phyloP scores from a whole-genome alignment of 2,113 vertebrate species.

The Ochotona princeps region DNA sequence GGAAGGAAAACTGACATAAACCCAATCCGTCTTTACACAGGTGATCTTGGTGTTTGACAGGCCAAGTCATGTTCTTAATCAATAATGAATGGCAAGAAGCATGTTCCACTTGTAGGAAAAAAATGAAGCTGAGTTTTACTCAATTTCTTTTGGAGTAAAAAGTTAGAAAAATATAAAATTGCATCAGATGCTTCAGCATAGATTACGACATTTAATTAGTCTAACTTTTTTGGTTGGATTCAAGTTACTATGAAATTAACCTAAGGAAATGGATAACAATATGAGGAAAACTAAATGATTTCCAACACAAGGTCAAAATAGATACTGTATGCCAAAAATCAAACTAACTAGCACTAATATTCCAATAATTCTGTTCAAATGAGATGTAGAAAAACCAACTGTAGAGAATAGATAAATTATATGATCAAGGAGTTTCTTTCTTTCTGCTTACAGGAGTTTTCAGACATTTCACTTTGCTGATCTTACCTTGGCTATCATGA shows the following conservation, averaged over 20 bases:
- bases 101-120: conserved; percentile 3
- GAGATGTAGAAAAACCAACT: background rate
- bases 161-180: conserved; percentile 17
- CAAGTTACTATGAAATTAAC: background rate
- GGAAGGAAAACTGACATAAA: background rate
- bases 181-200: background rate
- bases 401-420: background rate
- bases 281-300: background rate
- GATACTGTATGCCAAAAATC: background rate
- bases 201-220: background rate
- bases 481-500: background rate
- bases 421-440: background rate
- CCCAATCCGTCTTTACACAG: background rate
- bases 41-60: background rate
- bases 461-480: background rate
- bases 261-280: background rate
- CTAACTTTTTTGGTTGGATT: background rate
- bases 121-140: background rate
- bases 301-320: background rate
- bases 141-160: background rate
- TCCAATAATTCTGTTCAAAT: background rate
- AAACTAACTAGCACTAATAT: background rate
- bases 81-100: background rate
- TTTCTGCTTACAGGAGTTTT: conserved; percentile 18
- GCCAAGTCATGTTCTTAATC: background rate